Base-by-base conservation (phyloP, 2,113 vertebrate species). In the Ceuthmochares aereus region DNA sequence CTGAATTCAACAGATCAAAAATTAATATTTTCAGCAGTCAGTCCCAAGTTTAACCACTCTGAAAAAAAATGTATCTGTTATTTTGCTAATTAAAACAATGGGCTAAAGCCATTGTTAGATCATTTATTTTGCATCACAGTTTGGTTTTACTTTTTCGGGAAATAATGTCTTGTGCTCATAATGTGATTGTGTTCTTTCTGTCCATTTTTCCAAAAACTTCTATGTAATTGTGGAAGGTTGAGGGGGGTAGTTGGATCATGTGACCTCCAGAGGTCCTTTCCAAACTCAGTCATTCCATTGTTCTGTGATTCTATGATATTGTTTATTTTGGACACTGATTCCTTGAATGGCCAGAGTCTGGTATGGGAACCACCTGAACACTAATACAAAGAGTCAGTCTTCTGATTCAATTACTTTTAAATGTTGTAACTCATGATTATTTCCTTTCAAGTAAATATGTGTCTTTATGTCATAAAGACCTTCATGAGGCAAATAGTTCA, bases 171-270 rank as follows among this genome's bases (percentile, higher is more conserved):
- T 8, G 2, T 74, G 36, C 21, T 81, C 11, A 6, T 29, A 30
- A 43, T 66, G 19, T 52, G 23, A 84, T 22, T 11, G 6, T 30
- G 55, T 56, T 43, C 14, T 84, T 94, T 60, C 26, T 52, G 7
- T 77, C 30, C 1, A 20, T 56, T 73, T 68, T 49, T 80, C 16
- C 6, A 36, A 78, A 87, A 10, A 14, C 1, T 14, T 51, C 64
- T 55, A 16, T 70, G 15, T 21, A 78, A 54, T 0, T 70, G 17
- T 49, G 2, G 2, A 5, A 2, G 6, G 0, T 10, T 36, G 18
- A 20, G 4, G 2, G 3, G 2, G 1, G 6, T 2, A 19, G 4
- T 43, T 58, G 23, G 7, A 54, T 60, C 10, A 83, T 42, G 49
- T 40, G 30, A 42, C 11, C 4, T 83, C 17, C 34, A 86, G 47